Conservation (phyloP, 2,797 vertebrate species). For the Cheirogaleus major region DNA sequence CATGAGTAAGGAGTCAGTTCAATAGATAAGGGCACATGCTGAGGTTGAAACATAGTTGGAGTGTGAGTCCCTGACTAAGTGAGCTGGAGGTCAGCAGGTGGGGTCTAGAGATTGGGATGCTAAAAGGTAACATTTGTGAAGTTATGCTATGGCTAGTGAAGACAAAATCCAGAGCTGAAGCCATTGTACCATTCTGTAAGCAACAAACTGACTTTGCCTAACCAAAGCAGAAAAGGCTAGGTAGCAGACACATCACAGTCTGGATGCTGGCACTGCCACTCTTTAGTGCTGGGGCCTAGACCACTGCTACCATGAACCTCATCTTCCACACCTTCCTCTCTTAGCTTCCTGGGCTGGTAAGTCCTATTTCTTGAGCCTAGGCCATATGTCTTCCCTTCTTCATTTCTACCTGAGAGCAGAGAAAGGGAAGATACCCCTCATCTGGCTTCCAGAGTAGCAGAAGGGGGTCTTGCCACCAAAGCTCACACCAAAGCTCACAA, state of each 20-base stretch:
- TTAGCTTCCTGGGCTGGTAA: not conserved
- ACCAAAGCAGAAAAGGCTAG: not conserved
- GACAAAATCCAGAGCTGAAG: not conserved
- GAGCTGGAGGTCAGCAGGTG: not conserved
- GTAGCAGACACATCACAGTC: not conserved
- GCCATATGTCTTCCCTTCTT: not conserved
- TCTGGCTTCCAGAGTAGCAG: not conserved
- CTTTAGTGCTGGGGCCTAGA: not conserved
- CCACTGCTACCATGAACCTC: not conserved
- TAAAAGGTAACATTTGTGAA: not conserved
- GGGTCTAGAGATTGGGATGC: not conserved
- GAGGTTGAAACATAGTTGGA: not conserved
- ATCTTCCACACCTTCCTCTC: not conserved
- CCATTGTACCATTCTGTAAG: not conserved
- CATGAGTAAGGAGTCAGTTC: not conserved
- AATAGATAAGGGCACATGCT: not conserved
- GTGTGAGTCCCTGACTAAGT: not conserved
- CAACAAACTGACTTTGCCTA: not conserved
- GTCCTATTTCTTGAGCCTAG: not conserved
- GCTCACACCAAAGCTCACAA: not conserved
- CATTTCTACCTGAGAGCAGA: not conserved
- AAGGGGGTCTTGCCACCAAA: not conserved
- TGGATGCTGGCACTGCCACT: not conserved
- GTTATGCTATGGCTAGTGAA: not conserved
- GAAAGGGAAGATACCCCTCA: not conserved